phyloP scores from a whole-genome alignment of 1,140 invertebrate genomes.

The Drosophila ercepeae region DNA sequence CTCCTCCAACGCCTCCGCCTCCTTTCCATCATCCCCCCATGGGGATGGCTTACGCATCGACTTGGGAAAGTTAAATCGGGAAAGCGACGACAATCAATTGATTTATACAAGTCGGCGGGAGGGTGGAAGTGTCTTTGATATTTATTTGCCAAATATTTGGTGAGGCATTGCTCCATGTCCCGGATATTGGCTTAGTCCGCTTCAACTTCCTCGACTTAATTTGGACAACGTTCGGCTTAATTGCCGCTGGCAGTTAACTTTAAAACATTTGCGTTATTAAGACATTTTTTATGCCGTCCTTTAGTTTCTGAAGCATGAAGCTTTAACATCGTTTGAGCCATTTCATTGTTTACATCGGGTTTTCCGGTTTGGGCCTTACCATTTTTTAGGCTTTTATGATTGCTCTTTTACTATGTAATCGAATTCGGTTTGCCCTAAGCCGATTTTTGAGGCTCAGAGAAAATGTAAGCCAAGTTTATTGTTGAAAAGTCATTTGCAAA shows the following conservation, averaged over 20 bases:
- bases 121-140: constrained; percentile 43
- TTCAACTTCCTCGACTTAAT: constrained; percentile 25
- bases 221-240: constrained; percentile 27
- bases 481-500: constrained; percentile 27
- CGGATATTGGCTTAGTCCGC: constrained; percentile 57
- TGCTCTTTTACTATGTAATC: constrained; percentile 50
- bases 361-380: constrained; percentile 1
- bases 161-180: constrained; percentile 41
- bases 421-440: constrained; percentile 49
- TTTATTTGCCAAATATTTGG: constrained; percentile 76
- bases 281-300: constrained; percentile 31
- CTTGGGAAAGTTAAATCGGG: constrained; percentile 59
- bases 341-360: constrained; percentile 56
- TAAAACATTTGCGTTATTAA: constrained; percentile 59
- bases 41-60: constrained; percentile 20
- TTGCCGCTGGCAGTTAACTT: constrained; percentile 42
- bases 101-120: constrained; percentile 57
- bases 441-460: constrained; percentile 25
- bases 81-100: constrained; percentile 70
- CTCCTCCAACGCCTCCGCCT: no score
- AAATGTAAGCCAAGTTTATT: constrained; percentile 29
- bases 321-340: constrained; percentile 48
- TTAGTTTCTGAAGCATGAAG: neutral
- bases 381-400: constrained; percentile 20
- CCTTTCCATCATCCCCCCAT: constrained; percentile 4